Evolutionary conservation across 2,797 vertebrate species (phyloP).

Genomic region (Peromyscus eremicus): DNA sequence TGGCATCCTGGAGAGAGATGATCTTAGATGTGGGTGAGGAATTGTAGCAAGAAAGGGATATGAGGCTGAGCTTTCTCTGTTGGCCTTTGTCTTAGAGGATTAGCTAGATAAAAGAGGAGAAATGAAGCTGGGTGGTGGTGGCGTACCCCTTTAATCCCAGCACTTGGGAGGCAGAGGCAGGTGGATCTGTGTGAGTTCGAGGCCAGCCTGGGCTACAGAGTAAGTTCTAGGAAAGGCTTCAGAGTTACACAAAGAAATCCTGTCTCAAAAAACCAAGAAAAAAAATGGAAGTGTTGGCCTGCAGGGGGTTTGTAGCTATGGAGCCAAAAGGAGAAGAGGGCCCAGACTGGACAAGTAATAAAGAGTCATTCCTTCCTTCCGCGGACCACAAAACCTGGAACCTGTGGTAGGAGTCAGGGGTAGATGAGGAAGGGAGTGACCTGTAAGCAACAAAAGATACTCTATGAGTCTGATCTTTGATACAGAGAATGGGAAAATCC

Average conservation of each 20-base stretch:
- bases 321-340: background rate
- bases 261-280: too few species aligned
- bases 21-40: background rate
- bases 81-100: background rate
- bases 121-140: too few species aligned
- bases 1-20: too few species aligned
- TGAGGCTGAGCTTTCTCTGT: too few species aligned
- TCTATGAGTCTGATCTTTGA: background rate
- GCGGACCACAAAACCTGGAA: background rate
- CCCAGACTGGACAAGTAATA: background rate
- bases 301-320: background rate
- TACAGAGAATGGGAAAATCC: background rate
- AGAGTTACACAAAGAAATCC: too few species aligned
- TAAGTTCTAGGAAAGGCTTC: too few species aligned
- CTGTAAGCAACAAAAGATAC: background rate
- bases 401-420: background rate
- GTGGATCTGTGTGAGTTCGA: too few species aligned
- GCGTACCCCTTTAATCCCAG: too few species aligned
- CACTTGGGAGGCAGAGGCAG: too few species aligned
- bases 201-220: too few species aligned
- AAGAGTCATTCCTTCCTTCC: background rate
- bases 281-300: background rate
- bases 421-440: background rate
- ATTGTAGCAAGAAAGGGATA: background rate
- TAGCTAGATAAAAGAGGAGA: background rate